Evolutionary conservation across 2,888 invertebrate species (phyloP).

Genomic region (Thera britannica): DNA sequence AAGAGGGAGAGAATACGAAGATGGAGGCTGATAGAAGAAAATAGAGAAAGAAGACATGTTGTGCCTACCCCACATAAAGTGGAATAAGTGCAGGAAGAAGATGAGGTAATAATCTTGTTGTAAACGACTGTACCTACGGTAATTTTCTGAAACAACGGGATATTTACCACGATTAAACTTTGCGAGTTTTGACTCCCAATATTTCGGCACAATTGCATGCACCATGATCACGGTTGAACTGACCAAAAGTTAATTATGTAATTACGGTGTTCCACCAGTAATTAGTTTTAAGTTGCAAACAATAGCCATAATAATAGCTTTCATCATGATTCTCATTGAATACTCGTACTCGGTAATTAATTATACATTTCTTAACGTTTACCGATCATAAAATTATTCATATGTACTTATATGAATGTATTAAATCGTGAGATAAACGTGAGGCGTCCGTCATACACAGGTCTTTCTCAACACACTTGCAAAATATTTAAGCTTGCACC

Average conservation of each 20-base stretch:
- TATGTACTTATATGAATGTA: slow-evolving; percentile 7
- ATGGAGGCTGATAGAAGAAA: no score
- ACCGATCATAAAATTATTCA: slow-evolving; percentile 5
- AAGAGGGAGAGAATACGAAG: no score
- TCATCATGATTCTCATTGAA: not conserved
- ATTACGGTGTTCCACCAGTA: not conserved
- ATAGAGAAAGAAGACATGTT: no score
- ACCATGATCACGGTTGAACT: no score
- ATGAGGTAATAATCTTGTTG: no score
- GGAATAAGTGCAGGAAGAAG: no score
- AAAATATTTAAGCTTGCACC: slow-evolving; percentile 42
- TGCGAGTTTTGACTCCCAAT: no score
- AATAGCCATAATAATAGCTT: not conserved
- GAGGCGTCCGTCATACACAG: slow-evolving; percentile 30
- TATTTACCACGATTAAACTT: no score
- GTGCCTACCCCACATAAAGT: no score
- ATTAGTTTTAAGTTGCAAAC: not conserved
- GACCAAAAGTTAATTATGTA: not conserved
- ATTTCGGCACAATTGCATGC: no score
- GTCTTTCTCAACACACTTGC: slow-evolving; percentile 49
- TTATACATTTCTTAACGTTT: slow-evolving; percentile 14
- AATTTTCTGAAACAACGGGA: no score
- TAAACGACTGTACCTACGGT: no score
- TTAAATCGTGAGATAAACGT: slow-evolving; percentile 36
- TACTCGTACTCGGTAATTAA: not conserved